Evolutionary conservation across 2,797 vertebrate species (phyloP).

Genomic region (Paramormyrops hopkinsi): DNA sequence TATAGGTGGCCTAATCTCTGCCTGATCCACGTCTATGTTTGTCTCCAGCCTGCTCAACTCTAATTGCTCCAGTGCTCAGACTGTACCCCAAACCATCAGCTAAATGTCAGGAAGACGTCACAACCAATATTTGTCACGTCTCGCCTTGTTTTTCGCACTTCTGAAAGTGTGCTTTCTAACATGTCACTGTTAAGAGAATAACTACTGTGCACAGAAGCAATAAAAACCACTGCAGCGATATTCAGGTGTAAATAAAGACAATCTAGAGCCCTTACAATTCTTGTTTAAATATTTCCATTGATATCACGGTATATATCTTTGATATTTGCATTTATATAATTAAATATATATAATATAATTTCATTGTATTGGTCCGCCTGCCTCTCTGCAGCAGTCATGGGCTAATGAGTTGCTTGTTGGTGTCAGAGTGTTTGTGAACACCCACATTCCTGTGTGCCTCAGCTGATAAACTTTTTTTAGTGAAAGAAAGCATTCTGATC

Average conservation of each 20-base stretch:
- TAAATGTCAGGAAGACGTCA: constrained; percentile 20
- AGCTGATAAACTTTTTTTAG: neutral
- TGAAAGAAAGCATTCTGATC: neutral
- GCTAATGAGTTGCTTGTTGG: neutral
- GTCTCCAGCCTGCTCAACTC: neutral
- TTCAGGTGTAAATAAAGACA: neutral
- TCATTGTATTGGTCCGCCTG: neutral
- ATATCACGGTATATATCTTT: neutral
- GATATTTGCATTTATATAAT: neutral
- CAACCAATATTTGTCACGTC: neutral
- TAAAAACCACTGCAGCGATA: neutral
- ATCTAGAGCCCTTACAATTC: neutral
- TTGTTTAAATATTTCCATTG: neutral
- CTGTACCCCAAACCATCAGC: neutral
- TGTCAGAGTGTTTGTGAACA: neutral
- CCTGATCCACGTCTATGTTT: neutral
- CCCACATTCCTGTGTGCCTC: neutral
- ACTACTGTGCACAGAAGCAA: neutral
- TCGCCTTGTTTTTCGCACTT: neutral
- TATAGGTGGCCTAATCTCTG: neutral
- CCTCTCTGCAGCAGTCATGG: neutral
- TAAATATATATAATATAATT: neutral
- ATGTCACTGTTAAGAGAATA: neutral
- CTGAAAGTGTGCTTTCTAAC: neutral
- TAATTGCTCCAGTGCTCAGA: neutral